phyloP scores from a whole-genome alignment of 2,797 vertebrate genomes.

The Cercopithecus petaurista region DNA sequence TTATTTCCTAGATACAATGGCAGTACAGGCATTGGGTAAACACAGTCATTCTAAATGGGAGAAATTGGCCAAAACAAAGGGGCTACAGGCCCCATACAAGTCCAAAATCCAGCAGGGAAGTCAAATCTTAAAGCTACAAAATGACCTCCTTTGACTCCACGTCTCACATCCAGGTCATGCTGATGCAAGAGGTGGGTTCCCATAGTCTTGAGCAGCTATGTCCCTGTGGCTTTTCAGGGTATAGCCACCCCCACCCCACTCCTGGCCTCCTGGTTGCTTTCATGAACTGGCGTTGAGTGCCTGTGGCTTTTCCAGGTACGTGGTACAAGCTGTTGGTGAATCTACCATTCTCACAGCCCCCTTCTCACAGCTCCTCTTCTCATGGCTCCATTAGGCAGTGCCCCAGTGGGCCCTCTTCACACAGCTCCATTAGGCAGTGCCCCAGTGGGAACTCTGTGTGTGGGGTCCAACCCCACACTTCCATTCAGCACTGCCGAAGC shows the following conservation, averaged over 20 bases:
- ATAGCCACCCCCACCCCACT: not conserved
- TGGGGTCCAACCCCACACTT: not conserved
- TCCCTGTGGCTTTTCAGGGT: not conserved
- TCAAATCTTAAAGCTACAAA: not conserved
- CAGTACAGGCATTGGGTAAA: not conserved
- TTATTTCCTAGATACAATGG: not conserved
- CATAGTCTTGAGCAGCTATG: not conserved
- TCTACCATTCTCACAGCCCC: not conserved
- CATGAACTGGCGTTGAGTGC: not conserved
- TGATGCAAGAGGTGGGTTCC: not conserved
- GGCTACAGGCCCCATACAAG: not conserved
- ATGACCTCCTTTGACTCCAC: not conserved
- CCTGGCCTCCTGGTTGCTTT: not conserved
- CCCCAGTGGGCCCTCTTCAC: too few species aligned
- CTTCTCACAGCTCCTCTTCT: too few species aligned
- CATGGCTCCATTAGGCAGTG: too few species aligned
- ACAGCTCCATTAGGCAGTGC: not conserved
- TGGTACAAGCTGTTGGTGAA: not conserved
- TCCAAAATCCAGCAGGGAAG: not conserved
- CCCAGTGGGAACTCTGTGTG: not conserved
- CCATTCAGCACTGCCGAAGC: not conserved
- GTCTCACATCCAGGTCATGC: not conserved
- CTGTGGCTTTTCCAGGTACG: not conserved
- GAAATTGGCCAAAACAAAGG: not conserved
- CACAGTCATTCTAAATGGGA: not conserved